Base-by-base conservation (phyloP, 1,140 invertebrate genomes). In the Calliphora vicina region DNA sequence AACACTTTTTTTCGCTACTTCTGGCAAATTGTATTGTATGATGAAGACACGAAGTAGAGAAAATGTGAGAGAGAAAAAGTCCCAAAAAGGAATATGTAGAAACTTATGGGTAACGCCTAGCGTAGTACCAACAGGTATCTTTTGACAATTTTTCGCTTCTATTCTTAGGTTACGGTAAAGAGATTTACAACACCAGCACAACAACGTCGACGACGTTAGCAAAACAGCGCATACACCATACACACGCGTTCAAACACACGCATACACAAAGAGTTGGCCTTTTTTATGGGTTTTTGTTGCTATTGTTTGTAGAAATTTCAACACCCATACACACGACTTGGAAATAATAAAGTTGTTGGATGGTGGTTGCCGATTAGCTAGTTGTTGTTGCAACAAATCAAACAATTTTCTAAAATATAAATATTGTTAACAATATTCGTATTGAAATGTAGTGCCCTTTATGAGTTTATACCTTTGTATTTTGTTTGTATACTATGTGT, bases 101-200 rank as follows among this genome's bases (percentile, higher is more conserved):
- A 78, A 43, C n/a, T 43, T 78, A 78, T 78, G 74, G 74, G 74
- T 78, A 78, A 78, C 74, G 74, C 74, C 74, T 78, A 78, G 35
- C 74, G 74, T 35, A 35, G 35, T 43, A 78, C 74, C 74, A 78
- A 78, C 74, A 78, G 74, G 74, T 78, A 78, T 78, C 74, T 78
- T 74, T 74, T 78, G 74, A 78, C 74, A 78, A 78, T 78, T 78
- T 67, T 78, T 78, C 35, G 42, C 74, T 78, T 78, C 20, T 67
- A 43, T 78, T 78, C 74, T 78, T 78, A 78, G 17, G 74, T 23
- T 78, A 78, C 74, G 74, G 15, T 43, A 67, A 67, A 3, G 74
- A 45, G 35, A 78, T 78, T 35, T 78, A 43, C 17, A 50, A 67
- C 29, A 76, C 35, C 74, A 78, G 12, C 25, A 78, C 35, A 6